phyloP scores from a whole-genome alignment of 2,888 invertebrate species.

The Sarcophaga caerulescens region DNA sequence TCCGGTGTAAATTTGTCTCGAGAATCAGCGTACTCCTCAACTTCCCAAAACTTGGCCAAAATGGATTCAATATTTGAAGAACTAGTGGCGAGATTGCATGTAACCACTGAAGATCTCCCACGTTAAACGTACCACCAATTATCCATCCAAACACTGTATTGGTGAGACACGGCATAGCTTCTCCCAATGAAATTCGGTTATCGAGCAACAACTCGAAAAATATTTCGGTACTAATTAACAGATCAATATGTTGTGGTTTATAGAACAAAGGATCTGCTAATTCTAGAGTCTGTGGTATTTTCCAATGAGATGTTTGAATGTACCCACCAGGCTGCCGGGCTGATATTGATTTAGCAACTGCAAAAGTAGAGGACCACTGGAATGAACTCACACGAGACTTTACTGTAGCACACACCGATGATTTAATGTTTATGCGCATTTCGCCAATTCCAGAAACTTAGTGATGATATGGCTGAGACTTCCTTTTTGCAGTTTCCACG shows the following conservation, averaged over 20 bases:
- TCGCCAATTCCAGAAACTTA: constrained; percentile 55
- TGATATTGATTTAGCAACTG: constrained; percentile 51
- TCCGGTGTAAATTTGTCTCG: neutral
- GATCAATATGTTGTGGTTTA: constrained; percentile 44
- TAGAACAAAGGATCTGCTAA: constrained; percentile 38
- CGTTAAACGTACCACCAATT: neutral
- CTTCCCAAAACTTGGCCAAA: constrained; percentile 28
- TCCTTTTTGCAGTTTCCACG: constrained; percentile 57
- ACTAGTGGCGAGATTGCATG: neutral
- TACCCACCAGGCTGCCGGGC: constrained; percentile 34
- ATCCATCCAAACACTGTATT: constrained; percentile 54
- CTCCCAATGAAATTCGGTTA: constrained; percentile 51
- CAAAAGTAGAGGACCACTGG: constrained; percentile 41
- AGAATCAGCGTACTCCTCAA: constrained; percentile 11
- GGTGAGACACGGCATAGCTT: constrained; percentile 15
- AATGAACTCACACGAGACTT: constrained; percentile 47
- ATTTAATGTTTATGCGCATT: constrained; percentile 42
- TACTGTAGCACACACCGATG: constrained; percentile 37
- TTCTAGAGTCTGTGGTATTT: constrained; percentile 15
- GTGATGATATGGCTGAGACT: constrained; percentile 18
- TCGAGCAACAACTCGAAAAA: constrained; percentile 54
- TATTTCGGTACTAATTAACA: constrained; percentile 47
- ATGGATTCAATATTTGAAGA: constrained; percentile 10
- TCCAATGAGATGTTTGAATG: constrained; percentile 15
- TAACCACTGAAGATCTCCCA: neutral